Conservation (phyloP, 37 sponge, comb jelly and placozoan species). For the Hormiphora californensis region DNA sequence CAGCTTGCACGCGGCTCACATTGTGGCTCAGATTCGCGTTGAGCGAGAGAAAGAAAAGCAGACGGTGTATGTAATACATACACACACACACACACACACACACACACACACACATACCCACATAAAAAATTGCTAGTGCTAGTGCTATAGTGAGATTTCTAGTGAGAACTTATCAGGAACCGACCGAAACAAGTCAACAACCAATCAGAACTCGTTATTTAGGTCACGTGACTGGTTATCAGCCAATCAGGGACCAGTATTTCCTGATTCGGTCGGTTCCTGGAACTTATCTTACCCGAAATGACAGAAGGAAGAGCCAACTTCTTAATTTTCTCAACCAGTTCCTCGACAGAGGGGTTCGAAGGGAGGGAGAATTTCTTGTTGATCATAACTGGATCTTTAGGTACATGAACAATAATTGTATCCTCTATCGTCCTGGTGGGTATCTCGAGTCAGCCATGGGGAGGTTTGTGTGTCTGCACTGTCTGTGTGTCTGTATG, state of each 20-base stretch:
- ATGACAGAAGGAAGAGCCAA: constrained; percentile 13
- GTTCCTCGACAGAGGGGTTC: neutral
- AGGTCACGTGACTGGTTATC: too few relatives aligned
- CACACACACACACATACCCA: constrained; percentile 48
- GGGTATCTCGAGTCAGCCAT: too few relatives aligned
- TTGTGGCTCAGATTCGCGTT: neutral
- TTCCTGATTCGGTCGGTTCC: too few relatives aligned
- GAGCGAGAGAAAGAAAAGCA: neutral
- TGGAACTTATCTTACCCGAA: too few relatives aligned
- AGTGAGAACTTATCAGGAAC: too few relatives aligned
- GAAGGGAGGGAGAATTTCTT: neutral
- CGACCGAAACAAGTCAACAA: too few relatives aligned
- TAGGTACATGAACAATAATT: constrained; percentile 17
- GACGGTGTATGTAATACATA: neutral
- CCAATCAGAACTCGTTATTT: too few relatives aligned
- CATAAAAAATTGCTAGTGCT: neutral
- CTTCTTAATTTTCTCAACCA: neutral
- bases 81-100: constrained; percentile 55
- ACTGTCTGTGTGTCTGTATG: too few relatives aligned
- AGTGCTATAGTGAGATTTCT: neutral
- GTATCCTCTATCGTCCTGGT: too few relatives aligned
- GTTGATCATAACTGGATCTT: constrained; percentile 49
- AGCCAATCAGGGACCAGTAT: too few relatives aligned
- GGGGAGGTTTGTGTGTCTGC: too few relatives aligned
- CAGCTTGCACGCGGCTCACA: too few relatives aligned